Evolutionary conservation across 2,888 invertebrate genomes (phyloP).

Genomic region (Atrina japonica): DNA sequence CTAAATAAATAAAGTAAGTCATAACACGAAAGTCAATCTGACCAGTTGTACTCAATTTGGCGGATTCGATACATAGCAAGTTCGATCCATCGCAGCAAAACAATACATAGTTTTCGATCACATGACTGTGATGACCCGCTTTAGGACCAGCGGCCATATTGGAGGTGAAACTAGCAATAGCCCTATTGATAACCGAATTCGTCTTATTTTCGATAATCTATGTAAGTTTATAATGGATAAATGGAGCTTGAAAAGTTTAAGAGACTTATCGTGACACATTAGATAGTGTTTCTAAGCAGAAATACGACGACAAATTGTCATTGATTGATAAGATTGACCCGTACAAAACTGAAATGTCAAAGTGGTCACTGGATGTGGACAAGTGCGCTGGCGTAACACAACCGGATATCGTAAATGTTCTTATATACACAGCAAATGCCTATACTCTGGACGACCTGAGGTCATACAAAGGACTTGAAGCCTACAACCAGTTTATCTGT

Average conservation of each 20-base stretch:
- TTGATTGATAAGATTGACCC: conserved; percentile 5
- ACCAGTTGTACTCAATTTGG: no score
- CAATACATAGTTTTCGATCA: no score
- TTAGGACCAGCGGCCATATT: conserved; percentile 5
- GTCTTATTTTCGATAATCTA: no score
- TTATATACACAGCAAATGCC: conserved; percentile 1
- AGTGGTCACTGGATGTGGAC: background rate
- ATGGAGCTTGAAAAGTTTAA: background rate
- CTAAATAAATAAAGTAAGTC: no score
- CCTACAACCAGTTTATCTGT: conserved; percentile 11
- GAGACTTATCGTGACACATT: background rate
- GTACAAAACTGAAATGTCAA: background rate
- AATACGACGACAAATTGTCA: background rate
- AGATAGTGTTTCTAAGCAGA: background rate
- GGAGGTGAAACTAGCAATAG: background rate
- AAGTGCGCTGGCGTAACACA: conserved; percentile 1
- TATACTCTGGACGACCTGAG: conserved; percentile 7
- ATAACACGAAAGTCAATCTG: no score
- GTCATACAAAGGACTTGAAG: conserved; percentile 5
- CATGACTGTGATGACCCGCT: no score
- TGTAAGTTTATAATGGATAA: no score
- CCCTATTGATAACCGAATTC: no score
- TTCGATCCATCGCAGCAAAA: no score
- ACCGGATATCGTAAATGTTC: conserved; percentile 13
- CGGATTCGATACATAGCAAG: no score